Evolutionary conservation across 2,888 invertebrate species (phyloP).

Genomic region (Aplocera efformata): DNA sequence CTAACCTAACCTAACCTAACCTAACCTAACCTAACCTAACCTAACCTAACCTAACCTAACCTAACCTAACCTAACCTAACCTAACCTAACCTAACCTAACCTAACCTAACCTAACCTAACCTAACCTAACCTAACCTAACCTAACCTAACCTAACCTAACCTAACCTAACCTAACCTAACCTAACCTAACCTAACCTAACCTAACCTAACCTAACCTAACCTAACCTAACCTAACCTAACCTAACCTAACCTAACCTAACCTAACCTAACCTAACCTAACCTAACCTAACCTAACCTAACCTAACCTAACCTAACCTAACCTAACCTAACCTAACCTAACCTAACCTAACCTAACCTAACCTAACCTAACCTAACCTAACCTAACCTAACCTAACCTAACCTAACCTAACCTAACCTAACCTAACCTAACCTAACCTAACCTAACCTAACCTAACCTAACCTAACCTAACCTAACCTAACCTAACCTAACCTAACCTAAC

Average conservation of each 20-base stretch:
- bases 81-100: conserved; percentile 22
- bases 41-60: conserved; percentile 15
- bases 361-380: conserved; percentile 2
- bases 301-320: conserved; percentile 20
- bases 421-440: conserved; percentile 5
- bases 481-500: too few relatives aligned
- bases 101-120: conserved; percentile 21
- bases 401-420: background rate
- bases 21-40: conserved; percentile 11
- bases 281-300: conserved; percentile 19
- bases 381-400: conserved; percentile 4
- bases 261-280: conserved; percentile 15
- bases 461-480: too few relatives aligned
- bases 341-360: background rate
- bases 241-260: conserved; percentile 14
- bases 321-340: conserved; percentile 20
- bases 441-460: too few relatives aligned
- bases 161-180: conserved; percentile 20
- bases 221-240: conserved; percentile 14
- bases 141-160: conserved; percentile 9
- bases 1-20: conserved; percentile 21
- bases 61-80: conserved; percentile 22
- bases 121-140: conserved; percentile 16
- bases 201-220: conserved; percentile 10
- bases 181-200: conserved; percentile 13